Evolutionary conservation across 2,888 invertebrate genomes (phyloP).

Genomic region (Syrphus vitripennis): DNA sequence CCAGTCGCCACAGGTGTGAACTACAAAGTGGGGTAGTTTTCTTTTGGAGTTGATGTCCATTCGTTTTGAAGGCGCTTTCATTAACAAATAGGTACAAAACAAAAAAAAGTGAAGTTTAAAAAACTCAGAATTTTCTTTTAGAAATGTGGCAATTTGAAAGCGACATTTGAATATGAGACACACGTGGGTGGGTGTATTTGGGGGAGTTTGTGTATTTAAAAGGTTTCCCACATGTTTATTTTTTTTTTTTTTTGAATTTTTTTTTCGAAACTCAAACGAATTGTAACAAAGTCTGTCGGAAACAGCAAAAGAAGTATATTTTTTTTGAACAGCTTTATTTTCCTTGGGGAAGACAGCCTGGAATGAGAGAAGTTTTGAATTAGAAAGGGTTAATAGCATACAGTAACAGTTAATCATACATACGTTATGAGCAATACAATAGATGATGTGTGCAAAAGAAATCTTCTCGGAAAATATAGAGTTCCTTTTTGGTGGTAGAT

Average conservation of each 20-base stretch:
- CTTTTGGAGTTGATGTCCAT: conserved; percentile 47
- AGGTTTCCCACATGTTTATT: conserved; percentile 24
- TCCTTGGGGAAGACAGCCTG: not conserved
- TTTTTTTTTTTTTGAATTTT: not conserved
- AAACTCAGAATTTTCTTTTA: conserved; percentile 22
- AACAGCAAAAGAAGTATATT: conserved; percentile 30
- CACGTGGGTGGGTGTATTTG: not conserved
- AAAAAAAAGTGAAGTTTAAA: conserved; percentile 22
- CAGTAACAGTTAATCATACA: conserved; percentile 23
- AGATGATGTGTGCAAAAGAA: conserved; percentile 1
- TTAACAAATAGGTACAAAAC: not conserved
- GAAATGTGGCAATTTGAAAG: conserved; percentile 34
- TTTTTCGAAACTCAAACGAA: conserved; percentile 47
- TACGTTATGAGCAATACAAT: not conserved
- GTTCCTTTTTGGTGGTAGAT: conserved; percentile 27
- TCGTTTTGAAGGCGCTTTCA: conserved; percentile 27
- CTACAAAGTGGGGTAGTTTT: conserved; percentile 65
- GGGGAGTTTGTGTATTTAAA: conserved; percentile 13
- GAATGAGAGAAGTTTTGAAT: not conserved
- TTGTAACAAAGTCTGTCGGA: conserved; percentile 47
- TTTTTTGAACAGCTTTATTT: not conserved
- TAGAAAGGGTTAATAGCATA: conserved; percentile 42
- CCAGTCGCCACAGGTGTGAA: conserved; percentile 70
- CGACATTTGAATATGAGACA: conserved; percentile 58
- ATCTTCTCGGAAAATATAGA: conserved; percentile 26